These are phyloP conservation scores for Orientallactaga bullata DNA, from an alignment of 2,113 vertebrate species.

Conservation along the genomic window DNA sequence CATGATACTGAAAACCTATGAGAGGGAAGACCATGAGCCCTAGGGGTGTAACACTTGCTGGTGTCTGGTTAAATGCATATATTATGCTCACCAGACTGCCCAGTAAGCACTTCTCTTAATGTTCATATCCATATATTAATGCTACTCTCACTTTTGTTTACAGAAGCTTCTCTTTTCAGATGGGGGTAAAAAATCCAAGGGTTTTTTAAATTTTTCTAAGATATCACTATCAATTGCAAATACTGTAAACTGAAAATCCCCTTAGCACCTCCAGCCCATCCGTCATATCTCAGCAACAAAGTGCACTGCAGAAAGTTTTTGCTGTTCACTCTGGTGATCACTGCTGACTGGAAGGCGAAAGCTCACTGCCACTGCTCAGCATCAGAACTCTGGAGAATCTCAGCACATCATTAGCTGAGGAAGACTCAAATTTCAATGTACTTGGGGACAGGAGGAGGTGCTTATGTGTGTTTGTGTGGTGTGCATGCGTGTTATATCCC, in stretches of 20 bases:
- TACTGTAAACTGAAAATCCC: background rate
- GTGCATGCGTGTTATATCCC: too few relatives aligned
- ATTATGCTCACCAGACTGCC: too few relatives aligned
- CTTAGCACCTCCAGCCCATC: background rate
- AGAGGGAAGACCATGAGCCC: too few relatives aligned
- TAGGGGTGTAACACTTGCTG: too few relatives aligned
- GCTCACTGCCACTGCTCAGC: background rate
- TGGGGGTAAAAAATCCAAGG: background rate
- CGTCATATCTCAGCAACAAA: background rate
- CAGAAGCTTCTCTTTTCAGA: too few relatives aligned
- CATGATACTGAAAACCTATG: too few relatives aligned
- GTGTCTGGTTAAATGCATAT: too few relatives aligned
- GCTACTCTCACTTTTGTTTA: too few relatives aligned
- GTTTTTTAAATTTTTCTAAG: constrained; percentile 53
- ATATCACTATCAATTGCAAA: background rate
- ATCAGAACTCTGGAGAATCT: background rate
- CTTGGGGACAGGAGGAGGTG: too few relatives aligned
- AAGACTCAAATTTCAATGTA: background rate
- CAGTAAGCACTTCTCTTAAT: too few relatives aligned
- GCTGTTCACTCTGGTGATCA: background rate
- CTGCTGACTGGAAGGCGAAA: background rate
- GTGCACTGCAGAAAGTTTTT: background rate
- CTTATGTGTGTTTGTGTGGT: too few relatives aligned
- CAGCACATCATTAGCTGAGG: background rate
- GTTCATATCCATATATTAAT: too few relatives aligned